Evolutionary conservation across 92 coral and sea anemone genomes (phyloP), one percentile per base, ranked within the genome.

Genomic region (Phymanthus crucifer): DNA sequence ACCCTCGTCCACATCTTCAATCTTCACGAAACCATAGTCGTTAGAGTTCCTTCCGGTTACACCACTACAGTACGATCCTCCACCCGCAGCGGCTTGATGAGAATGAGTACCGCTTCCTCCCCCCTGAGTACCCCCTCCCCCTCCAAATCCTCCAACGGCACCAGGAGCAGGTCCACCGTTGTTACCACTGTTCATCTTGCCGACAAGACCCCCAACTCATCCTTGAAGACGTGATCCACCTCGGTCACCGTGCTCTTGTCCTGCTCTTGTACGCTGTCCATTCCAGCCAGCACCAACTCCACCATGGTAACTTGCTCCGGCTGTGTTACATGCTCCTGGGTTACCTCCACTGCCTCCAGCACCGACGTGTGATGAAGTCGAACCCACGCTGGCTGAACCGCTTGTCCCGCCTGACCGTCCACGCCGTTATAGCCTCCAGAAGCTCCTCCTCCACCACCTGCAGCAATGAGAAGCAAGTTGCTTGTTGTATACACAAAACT

Each of bases 371-470:
- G 75, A n/a, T 0, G 81, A 23, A 13, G 1, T 26, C 16, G 31
- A 79, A 32, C 94, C 94, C 27, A 24, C 72, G 66, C 94, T 90
- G 40, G 78, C 67, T 11, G 87, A 8, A 1, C 89, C 94, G 70
- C 31, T 84, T 26, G 65, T 45, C 89, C 87, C 4, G 85, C n/a
- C 77, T 77, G 89, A 24, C 94, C 94, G 58, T 81, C 88, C 45
- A 82, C 81, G 24, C 92, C 94, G 23, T 85, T 66, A 26, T 80
- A 91, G 11, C 94, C 94, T 0, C 57, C 80, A 35, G 88, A 82
- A 16, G 84, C 94, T 21, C 94, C 94, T 71, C 94, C 94, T 32
- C 94, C 94, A 71, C 94, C 94, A 76, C 94, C 94, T 36, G 94
- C 94, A 32, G 92, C 94, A 35, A 91, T 26, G 5, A 88, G 78